Conservation (phyloP, 2,113 vertebrate species). For the Grammomys dolichurus region DNA sequence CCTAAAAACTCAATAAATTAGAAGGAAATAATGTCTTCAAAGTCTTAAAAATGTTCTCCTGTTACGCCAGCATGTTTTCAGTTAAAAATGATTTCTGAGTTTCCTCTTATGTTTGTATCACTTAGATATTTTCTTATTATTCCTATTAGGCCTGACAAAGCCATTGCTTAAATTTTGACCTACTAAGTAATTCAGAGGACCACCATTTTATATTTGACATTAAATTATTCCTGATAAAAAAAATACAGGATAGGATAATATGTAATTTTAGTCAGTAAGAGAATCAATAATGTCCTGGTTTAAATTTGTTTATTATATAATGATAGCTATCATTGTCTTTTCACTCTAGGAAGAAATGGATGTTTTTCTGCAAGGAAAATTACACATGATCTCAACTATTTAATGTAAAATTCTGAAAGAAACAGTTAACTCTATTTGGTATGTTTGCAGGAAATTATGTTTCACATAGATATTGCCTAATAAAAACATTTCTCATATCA, state of each 20-base stretch:
- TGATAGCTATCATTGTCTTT: not conserved
- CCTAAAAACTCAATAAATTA: not conserved
- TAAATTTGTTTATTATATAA: constrained; percentile 29
- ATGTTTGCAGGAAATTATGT: not conserved
- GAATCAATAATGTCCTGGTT: not conserved
- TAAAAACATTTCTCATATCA: constrained; percentile 22
- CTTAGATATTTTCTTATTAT: not conserved
- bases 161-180: constrained; percentile 9
- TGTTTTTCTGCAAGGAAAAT: constrained; percentile 7
- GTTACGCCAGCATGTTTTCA: not conserved
- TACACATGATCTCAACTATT: not conserved
- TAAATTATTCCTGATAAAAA: constrained; percentile 5
- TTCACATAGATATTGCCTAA: not conserved
- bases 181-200: not conserved
- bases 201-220: constrained; percentile 13
- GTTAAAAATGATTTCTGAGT: not conserved
- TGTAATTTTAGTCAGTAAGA: constrained; percentile 13
- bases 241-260: not conserved
- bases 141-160: not conserved
- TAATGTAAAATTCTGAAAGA: not conserved
- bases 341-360: constrained; percentile 39
- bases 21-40: not conserved
- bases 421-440: not conserved
- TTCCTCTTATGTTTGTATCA: not conserved
- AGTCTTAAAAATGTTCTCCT: not conserved